Evolutionary conservation across 1,140 invertebrate genomes (phyloP).

Genomic region (Drosophila mojavensis): DNA sequence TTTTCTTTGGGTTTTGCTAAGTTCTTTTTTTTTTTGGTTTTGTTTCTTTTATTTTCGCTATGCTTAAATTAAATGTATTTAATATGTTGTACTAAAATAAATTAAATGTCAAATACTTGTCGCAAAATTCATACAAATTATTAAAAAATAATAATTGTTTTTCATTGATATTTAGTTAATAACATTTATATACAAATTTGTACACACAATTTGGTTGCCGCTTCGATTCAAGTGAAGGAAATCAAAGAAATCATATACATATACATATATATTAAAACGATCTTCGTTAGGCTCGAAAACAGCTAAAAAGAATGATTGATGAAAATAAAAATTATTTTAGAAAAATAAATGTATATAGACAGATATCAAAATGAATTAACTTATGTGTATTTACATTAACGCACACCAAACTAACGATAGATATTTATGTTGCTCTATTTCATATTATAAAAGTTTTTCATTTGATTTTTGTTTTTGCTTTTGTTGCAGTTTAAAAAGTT

Average conservation of each 20-base stretch:
- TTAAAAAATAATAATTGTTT: conserved; percentile 22
- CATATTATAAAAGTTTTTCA: conserved; percentile 56
- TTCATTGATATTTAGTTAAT: conserved; percentile 35
- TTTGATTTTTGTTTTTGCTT: conserved; percentile 18
- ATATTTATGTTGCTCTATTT: conserved; percentile 32
- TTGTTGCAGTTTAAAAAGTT: conserved; percentile 69
- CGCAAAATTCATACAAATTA: conserved; percentile 23
- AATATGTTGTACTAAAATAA: conserved; percentile 34
- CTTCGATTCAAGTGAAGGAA: conserved; percentile 16
- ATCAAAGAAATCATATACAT: conserved; percentile 4
- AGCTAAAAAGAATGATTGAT: not conserved
- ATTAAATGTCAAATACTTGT: conserved; percentile 26
- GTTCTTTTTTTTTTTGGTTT: not conserved
- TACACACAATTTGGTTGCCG: conserved; percentile 38
- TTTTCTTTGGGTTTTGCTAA: conserved; percentile 10
- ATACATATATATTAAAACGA: conserved; percentile 43
- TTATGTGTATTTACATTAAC: conserved; percentile 47
- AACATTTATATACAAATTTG: conserved; percentile 51
- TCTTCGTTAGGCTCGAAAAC: conserved; percentile 51
- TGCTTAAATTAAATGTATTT: conserved; percentile 27
- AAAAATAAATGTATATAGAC: not conserved
- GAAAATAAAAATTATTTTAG: not conserved
- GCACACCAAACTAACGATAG: conserved; percentile 33
- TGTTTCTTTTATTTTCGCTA: conserved; percentile 26
- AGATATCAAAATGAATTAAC: conserved; percentile 31